Conservation (phyloP, 2,113 vertebrate species). For the Crotalus tigris region DNA sequence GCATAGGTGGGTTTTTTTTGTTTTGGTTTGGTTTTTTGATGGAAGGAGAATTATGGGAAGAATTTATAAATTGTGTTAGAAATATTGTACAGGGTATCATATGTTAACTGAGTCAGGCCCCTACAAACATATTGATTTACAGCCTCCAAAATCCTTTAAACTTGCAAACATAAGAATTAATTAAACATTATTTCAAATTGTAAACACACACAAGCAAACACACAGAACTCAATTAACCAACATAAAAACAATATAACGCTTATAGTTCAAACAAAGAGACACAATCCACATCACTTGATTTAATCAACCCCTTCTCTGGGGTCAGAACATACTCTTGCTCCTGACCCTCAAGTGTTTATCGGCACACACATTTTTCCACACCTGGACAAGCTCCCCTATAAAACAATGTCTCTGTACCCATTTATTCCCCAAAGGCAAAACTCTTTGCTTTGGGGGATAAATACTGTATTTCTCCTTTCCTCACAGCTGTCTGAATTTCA, state of each 20-base stretch:
- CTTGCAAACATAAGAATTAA: neutral
- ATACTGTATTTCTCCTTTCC: neutral
- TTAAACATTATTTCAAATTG: neutral
- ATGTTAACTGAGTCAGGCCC: neutral
- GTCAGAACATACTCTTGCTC: neutral
- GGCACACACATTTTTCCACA: neutral
- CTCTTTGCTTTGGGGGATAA: neutral
- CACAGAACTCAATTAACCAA: neutral
- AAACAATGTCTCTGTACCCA: neutral
- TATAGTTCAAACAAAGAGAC: neutral
- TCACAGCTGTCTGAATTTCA: neutral
- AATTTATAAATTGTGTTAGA: neutral
- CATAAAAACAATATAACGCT: neutral
- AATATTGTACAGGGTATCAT: neutral
- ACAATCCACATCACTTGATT: neutral
- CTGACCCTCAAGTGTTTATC: neutral
- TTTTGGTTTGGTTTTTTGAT: neutral
- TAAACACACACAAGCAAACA: neutral
- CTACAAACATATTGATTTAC: neutral
- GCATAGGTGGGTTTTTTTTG: neutral
- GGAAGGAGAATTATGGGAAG: neutral
- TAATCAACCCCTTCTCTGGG: neutral
- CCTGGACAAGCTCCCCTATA: neutral
- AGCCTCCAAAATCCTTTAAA: neutral
- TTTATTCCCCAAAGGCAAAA: neutral